Evolutionary conservation across 2,888 invertebrate species (phyloP).

Genomic region (Oscheius sp.): DNA sequence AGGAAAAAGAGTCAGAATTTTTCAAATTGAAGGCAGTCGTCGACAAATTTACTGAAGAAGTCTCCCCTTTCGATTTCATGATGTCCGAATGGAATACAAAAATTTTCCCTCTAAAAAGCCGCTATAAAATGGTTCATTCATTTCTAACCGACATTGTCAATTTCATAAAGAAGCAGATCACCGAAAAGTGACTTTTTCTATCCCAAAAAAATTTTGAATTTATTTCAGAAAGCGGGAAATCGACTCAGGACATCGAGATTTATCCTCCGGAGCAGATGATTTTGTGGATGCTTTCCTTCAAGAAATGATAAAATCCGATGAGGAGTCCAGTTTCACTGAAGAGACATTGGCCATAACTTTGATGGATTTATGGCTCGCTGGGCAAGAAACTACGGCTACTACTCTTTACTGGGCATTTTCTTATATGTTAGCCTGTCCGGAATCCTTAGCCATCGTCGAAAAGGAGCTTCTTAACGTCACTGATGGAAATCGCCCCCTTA

Average conservation of each 20-base stretch:
- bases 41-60: neutral
- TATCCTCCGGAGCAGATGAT: neutral
- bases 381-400: conserved; percentile 57
- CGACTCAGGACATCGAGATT: neutral
- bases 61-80: conserved; percentile 1
- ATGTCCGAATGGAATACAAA: conserved; percentile 6
- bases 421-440: conserved; percentile 41
- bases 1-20: conserved; percentile 23
- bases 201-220: neutral
- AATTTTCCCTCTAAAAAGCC: neutral
- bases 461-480: conserved; percentile 11
- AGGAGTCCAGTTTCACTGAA: neutral
- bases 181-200: conserved; percentile 4
- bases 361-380: conserved; percentile 59
- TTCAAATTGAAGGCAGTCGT: conserved; percentile 12
- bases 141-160: neutral
- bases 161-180: conserved; percentile 5
- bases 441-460: neutral
- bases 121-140: neutral
- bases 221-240: conserved; percentile 13
- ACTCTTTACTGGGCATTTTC: conserved; percentile 53
- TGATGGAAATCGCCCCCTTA: neutral
- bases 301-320: neutral
- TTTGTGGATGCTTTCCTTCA: conserved; percentile 20
- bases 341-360: conserved; percentile 15